Evolutionary conservation across 2,113 vertebrate species (phyloP), one percentile per base, ranked within the genome.

Genomic region (Sturnira hondurensis): DNA sequence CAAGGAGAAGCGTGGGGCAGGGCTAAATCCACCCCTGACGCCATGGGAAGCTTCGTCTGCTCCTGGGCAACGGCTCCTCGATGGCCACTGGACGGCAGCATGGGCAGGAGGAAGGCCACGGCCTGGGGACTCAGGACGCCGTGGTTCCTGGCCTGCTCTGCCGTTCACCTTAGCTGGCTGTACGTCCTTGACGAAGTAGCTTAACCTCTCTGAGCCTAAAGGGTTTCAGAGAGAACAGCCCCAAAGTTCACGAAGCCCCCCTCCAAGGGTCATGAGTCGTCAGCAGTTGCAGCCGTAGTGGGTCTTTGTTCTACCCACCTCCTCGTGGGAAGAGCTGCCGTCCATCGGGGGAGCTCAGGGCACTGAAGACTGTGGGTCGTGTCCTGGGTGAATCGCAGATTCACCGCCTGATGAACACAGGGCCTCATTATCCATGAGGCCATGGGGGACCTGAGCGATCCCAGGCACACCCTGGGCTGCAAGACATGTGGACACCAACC

Each of bases 261-360:
- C 56, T 10, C 22, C 3, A 3, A 58, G 20, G 54, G 54, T 20
- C 56, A 24, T 4, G 7, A n/a, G 2, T 4, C 28, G 14, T 56
- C 17, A 61, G 22, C 11, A 31, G 2, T 15, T 2, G 16, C 4
- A 36, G 28, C 56, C 5, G 0, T 3, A 3, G 4, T 0, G 0
- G 52, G 78, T 36, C 0, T 31, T 36, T 12, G 2, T 45, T 56
- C 56, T 8, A 22, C 2, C 61, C 19, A 0, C 58, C 16, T 33
- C 20, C 0, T 28, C 13, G 0, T 8, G 16, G 3, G 41, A 24
- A 47, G 71, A 19, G 28, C 3, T 43, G 0, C 4, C 0, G 0
- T 13, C 52, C 2, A 10, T 52, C n/a, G 0, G 20, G 3, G 14
- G 31, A 28, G 3, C 28, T 12, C 3, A 5, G 38, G 17, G 43